Evolutionary conservation across 2,888 invertebrate genomes (phyloP), one percentile per base, ranked within the genome.

Genomic region (Macroteleia sp.): DNA sequence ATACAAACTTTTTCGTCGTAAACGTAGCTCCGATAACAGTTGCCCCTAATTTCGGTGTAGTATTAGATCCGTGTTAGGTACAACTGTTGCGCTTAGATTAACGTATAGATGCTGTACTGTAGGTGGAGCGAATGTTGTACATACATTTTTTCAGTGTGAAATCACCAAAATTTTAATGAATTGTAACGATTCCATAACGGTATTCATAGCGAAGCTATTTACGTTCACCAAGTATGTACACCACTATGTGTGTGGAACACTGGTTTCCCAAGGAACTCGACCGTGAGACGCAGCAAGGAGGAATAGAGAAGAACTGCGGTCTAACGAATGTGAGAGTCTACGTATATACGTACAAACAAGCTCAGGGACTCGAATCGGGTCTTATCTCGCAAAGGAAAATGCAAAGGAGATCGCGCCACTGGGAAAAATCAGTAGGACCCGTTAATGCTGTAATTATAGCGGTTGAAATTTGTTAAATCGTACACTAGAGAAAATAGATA

Each of bases 131-230:
- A n/a, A n/a, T n/a, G n/a, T n/a, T n/a, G n/a, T n/a, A n/a, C n/a
- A n/a, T n/a, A n/a, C n/a, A n/a, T n/a, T n/a, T n/a, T n/a, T n/a
- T n/a, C n/a, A n/a, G n/a, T n/a, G n/a, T n/a, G 52, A 74, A 32
- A 32, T 36, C 28, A 30, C 50, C 36, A 71, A 75, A 79, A 79
- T 82, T 67, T 79, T 82, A 83, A 83, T 83, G 83, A 85, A 84
- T 83, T 80, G 81, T 81, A 79, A 82, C 80, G 82, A 83, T 83
- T 83, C 75, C 79, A 81, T 82, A 81, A 83, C 81, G 82, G 81
- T 82, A 77, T 75, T 75, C 50, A 44, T 50, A 42, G 54, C 78
- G 44, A 54, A 20, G 64, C 62, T 66, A 75, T 70, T 75, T 61
- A 71, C 69, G 46, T 71, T 62, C 57, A 41, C 50, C 28, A 8